Evolutionary conservation across 1,140 invertebrate genomes (phyloP), one percentile per base, ranked within the genome.

Genomic region (Planococcus citri): DNA sequence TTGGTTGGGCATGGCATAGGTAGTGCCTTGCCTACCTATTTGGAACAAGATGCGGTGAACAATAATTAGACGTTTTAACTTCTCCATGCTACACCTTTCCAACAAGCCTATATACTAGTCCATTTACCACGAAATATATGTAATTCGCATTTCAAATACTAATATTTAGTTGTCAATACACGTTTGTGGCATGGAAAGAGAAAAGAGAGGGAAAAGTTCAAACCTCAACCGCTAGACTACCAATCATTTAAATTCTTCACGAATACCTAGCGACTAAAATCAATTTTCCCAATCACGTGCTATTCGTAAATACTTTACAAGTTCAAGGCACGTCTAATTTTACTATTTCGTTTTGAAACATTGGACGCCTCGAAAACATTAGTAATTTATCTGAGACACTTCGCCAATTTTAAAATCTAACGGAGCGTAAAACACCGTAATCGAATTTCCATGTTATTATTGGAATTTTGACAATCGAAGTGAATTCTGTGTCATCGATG

Each of bases 231-330:
- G 60, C 21, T 64, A 51, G 41, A 51, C 41, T 51, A 3, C 17
- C 41, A 20, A 51, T 51, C 10, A 51, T 64, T 64, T 25, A 64
- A 64, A 64, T 64, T 64, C 41, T 20, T 51, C 41, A 20, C 6
- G 8, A 20, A 24, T 12, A 64, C 60, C 12, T n/a, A n/a, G n/a
- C n/a, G 17, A 25, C 60, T 20, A 64, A 33, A 51, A 64, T 64
- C 60, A 64, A 64, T 64, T 64, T 64, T 64, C 21, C 60, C 10
- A 64, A 64, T 64, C 60, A 64, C 60, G 60, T 64, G 60, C 60
- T 14, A 25, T 25, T 25, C 22, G 60, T 64, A 64, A 64, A 64
- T 27, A 64, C 20, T 64, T 25, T 64, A 64, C 60, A 64, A 64
- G 60, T 64, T 64, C 60, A 64, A 64, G 60, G 60, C 60, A 64